Evolutionary conservation across 2,888 invertebrate species (phyloP).

Genomic region (Campoplex nolae): DNA sequence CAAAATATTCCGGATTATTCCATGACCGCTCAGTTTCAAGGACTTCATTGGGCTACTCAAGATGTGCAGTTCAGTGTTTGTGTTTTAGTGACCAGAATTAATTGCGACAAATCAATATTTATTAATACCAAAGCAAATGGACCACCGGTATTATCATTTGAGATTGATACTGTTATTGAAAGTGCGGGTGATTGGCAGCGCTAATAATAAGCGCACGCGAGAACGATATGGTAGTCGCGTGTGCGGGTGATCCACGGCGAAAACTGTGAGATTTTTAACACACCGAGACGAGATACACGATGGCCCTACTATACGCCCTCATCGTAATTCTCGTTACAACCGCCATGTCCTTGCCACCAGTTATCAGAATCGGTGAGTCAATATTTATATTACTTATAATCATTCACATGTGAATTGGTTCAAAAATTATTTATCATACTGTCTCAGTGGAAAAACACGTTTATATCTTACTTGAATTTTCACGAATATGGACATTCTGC

Average conservation of each 20-base stretch:
- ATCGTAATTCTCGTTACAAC: constrained; percentile 83
- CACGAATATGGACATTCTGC: too few species aligned
- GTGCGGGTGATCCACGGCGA: constrained; percentile 44
- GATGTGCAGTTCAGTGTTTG: constrained; percentile 50
- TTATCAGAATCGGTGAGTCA: constrained; percentile 83
- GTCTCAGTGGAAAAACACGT: too few species aligned
- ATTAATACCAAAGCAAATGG: constrained; percentile 32
- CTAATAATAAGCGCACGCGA: constrained; percentile 54
- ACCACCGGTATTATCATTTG: constrained; percentile 41
- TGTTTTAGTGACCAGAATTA: constrained; percentile 57
- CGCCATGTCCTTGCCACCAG: constrained; percentile 83
- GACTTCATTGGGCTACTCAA: constrained; percentile 19
- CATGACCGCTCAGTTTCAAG: constrained; percentile 15
- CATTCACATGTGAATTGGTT: not conserved
- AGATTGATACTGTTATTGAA: constrained; percentile 43
- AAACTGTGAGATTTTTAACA: constrained; percentile 22
- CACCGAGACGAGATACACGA: constrained; percentile 73
- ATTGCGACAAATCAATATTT: constrained; percentile 5
- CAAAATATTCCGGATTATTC: constrained; percentile 51
- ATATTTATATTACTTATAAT: not conserved
- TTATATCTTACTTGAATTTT: too few species aligned
- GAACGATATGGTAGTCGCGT: constrained; percentile 66
- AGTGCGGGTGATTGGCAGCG: constrained; percentile 10
- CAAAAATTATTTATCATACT: not conserved
- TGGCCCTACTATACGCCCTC: constrained; percentile 83